Conservation (phyloP, 2,888 invertebrate species). For the Empis stercorea region DNA sequence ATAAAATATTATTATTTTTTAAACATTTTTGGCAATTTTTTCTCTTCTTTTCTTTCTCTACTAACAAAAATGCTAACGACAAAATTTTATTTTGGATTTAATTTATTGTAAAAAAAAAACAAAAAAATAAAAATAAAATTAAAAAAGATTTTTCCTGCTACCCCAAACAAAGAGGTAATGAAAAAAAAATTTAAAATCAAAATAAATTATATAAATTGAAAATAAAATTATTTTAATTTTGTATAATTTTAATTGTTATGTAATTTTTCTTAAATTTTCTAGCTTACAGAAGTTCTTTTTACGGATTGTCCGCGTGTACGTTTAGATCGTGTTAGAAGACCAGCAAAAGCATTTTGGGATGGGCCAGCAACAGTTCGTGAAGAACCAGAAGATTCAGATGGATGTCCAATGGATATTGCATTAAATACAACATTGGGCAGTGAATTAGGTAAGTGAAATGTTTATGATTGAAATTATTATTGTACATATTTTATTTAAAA, state of each 20-base stretch:
- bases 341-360: constrained; percentile 38
- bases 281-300: constrained; percentile 35
- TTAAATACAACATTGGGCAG: constrained; percentile 33
- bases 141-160: constrained; percentile 37
- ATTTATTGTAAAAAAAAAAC: too few species aligned
- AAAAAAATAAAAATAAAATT: constrained; percentile 8
- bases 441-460: constrained; percentile 34
- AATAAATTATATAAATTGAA: background rate
- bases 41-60: constrained; percentile 6
- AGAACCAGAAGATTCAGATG: constrained; percentile 43
- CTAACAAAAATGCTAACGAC: constrained; percentile 6
- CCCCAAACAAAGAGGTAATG: constrained; percentile 35
- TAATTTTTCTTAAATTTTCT: constrained; percentile 3
- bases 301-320: constrained; percentile 46
- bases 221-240: background rate
- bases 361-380: constrained; percentile 48
- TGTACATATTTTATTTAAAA: too few species aligned
- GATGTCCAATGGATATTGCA: constrained; percentile 30
- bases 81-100: constrained; percentile 8
- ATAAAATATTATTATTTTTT: background rate
- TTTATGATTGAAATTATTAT: background rate
- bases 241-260: background rate
- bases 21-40: constrained; percentile 6
- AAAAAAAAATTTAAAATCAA: background rate
- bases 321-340: constrained; percentile 50